A percentile compares a stretch with the other conserved stretches of the same genome.
Evolutionary conservation across 1,140 invertebrate genomes (phyloP).

Genomic region (Drosophila nigromelanica): DNA sequence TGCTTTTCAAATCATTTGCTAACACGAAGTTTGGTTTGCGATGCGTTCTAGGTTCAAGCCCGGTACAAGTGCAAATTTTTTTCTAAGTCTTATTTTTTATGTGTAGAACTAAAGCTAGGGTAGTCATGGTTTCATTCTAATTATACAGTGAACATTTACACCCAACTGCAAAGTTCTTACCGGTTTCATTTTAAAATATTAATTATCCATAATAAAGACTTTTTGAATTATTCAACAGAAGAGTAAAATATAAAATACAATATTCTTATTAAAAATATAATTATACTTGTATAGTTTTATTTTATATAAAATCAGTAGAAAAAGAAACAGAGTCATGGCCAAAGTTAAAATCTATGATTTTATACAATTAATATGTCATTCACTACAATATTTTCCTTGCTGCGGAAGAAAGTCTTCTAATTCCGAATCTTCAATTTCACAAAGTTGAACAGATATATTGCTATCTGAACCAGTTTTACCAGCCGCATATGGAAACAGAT

Average conservation of each 20-base stretch:
- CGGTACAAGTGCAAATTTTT: no score
- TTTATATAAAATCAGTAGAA: slow-evolving; percentile 76
- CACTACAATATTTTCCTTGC: slow-evolving; percentile 56
- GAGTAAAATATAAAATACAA: neutral
- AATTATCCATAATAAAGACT: no score
- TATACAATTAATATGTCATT: slow-evolving; percentile 68
- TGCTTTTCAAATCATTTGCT: no score
- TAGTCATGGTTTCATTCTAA: no score
- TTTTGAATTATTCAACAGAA: neutral
- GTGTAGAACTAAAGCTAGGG: no score
- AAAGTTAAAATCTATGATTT: slow-evolving; percentile 65
- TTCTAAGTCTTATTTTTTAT: no score
- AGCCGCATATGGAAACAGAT: slow-evolving; percentile 87
- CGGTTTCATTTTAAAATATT: no score
- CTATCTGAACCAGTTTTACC: slow-evolving; percentile 87
- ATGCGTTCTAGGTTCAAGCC: no score
- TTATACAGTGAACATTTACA: no score
- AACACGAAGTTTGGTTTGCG: no score
- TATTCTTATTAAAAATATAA: slow-evolving; percentile 36
- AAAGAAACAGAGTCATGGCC: slow-evolving; percentile 64
- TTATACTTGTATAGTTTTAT: slow-evolving; percentile 55
- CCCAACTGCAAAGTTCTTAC: no score
- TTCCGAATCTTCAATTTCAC: slow-evolving; percentile 97
- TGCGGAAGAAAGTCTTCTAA: slow-evolving; percentile 85
- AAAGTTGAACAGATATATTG: slow-evolving; percentile 93